Conservation (phyloP, 2,797 vertebrate species). For the Chaetophractus vellerosus region DNA sequence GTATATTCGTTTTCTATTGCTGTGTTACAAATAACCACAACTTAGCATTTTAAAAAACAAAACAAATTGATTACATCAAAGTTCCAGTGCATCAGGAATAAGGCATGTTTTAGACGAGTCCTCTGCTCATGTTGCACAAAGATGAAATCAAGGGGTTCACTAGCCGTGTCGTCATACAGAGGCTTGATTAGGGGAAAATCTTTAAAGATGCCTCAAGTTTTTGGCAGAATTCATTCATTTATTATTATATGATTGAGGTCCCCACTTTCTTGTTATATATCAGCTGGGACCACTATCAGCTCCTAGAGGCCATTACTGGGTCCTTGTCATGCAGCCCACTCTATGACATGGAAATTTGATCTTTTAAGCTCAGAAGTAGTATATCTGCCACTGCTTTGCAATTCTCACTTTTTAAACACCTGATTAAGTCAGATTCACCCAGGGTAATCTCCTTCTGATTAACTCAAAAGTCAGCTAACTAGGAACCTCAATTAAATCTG, state of each 20-base stretch:
- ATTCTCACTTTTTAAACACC: not conserved
- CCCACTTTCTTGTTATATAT: not conserved
- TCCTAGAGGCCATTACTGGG: not conserved
- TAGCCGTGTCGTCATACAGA: not conserved
- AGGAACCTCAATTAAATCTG: not conserved
- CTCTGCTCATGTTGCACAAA: not conserved
- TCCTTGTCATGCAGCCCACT: not conserved
- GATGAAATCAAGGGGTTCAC: not conserved
- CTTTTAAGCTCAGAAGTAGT: not conserved
- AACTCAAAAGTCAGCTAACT: not conserved
- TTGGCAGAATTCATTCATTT: not conserved
- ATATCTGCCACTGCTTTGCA: not conserved
- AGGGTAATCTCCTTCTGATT: not conserved
- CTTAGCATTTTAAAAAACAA: not conserved
- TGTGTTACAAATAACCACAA: not conserved
- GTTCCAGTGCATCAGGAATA: accelerated
- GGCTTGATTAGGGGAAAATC: not conserved
- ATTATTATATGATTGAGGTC: not conserved
- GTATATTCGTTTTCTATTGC: not conserved
- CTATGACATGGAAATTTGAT: not conserved
- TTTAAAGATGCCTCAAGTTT: not conserved
- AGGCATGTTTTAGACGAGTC: not conserved
- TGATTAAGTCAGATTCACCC: not conserved
- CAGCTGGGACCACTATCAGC: not conserved
- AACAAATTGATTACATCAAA: not conserved